Evolutionary conservation across 1,140 invertebrate genomes (phyloP).

Genomic region (Oryzaephilus surinamensis): DNA sequence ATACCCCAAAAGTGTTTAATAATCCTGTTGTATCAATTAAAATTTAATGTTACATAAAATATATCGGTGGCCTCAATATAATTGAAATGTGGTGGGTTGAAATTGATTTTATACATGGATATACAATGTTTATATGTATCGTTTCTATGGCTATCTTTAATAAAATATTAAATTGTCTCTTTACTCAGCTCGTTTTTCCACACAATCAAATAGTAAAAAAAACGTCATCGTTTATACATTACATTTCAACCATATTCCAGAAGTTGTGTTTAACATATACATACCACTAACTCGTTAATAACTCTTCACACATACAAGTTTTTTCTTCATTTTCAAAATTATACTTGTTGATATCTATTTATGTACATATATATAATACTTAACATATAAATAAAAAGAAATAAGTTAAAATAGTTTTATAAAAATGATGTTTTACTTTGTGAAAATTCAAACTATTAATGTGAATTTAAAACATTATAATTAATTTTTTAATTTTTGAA

Average conservation of each 20-base stretch:
- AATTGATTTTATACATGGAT: conserved; percentile 28
- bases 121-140: conserved; percentile 17
- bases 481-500: conserved; percentile 3
- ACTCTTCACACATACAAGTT: neutral
- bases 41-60: conserved; percentile 1
- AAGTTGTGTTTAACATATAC: conserved; percentile 7
- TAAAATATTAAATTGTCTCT: conserved; percentile 21
- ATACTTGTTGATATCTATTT: neutral
- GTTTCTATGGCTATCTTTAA: conserved; percentile 25
- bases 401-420: too few relatives aligned
- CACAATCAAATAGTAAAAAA: too few relatives aligned
- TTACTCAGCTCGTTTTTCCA: too few relatives aligned
- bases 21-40: conserved; percentile 1
- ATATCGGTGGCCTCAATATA: too few relatives aligned
- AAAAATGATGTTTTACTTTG: too few relatives aligned
- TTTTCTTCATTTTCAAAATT: neutral
- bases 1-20: conserved; percentile 1
- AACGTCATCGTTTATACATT: too few relatives aligned
- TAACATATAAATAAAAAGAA: too few relatives aligned
- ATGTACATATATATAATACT: too few relatives aligned
- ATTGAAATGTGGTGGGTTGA: conserved; percentile 10
- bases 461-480: neutral
- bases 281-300: conserved; percentile 1
- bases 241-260: too few relatives aligned
- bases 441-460: too few relatives aligned